Base-by-base conservation (phyloP, 1,140 invertebrate species). In the Dendrolimus punctatus region DNA sequence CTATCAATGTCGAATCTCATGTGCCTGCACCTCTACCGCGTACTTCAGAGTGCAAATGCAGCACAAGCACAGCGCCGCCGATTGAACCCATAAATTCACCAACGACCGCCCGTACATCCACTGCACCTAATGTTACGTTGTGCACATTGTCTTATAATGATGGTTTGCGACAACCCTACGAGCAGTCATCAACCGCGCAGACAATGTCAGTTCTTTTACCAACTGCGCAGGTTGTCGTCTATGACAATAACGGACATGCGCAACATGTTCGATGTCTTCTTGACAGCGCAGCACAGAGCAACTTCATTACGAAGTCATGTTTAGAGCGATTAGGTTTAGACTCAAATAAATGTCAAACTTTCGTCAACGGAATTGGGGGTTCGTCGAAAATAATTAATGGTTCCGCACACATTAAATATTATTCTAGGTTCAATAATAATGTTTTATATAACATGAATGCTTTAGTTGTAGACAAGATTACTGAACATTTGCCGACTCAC, bases 351-450 rank as follows among this genome's bases (percentile, higher is more conserved):
- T 38, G 38, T 3, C 40, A 54, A 9, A 53, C 6, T 7, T 6
- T 40, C 43, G 50, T 64, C 39, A 60, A 54, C 9, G 62, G 57
- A 43, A 60, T 64, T 9, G 58, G 58, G 9, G 58, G 52, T 49
- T 4, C 49, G 10, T 45, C 53, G 39, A 58, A 58, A 48, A 9
- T 53, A 23, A 51, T 51, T 6, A 46, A 51, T n/a, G 53, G 53
- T 42, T 49, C 49, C 3, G 44, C 49, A 7, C 38, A 58, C 46
- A 48, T 62, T 45, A 57, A 58, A 58, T 52, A 55, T 6, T 55
- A 8, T 49, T 62, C 60, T 4, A 53, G 60, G 7, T 62, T 58
- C 40, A 50, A 62, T 57, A 4, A 41, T 42, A 58, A 58, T 10
- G 51, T 58, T 49, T 43, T 51, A 36, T 62, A 47, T 48, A 8